Evolutionary conservation across 92 coral and sea anemone genomes (phyloP), one percentile per base, ranked within the genome.

Genomic region (Ricordea florida): DNA sequence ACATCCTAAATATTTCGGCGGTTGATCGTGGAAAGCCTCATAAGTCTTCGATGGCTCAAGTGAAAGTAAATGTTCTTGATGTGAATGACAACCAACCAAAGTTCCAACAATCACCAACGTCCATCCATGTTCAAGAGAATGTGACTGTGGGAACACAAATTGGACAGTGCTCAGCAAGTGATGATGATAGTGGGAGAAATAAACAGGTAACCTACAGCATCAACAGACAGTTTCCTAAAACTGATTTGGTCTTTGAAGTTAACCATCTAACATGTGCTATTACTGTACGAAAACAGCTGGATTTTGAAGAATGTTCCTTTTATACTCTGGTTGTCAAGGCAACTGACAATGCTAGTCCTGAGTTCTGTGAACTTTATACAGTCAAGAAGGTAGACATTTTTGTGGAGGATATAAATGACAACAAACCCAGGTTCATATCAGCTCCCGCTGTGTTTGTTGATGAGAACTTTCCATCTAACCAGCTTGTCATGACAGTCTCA

Each of bases 361-460:
- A 22, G 24, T 69, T 90, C 36, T 47, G 33, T 15, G 84, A 83
- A 40, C 90, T 80, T 20, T 79, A 88, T 47, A 21, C 94, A 2
- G 89, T 60, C 47, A 92, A 89, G 58, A 64, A 66, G 35, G 69
- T 96, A 44, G 80, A 62, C 1, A 73, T 96, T 37, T 42, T 50
- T 16, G 38, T 96, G 24, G 28, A 63, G 20, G 99, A 96, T 78
- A 78, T 85, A 37, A 96, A 96, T 74, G 99, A 96, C 48, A 96
- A 96, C 71, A 58, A 35, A 27, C 97, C 99, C 20, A 65, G 87
- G 37, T 96, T 96, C 81, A 69, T 76, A 1, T 82, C 97, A 3
- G 85, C 97, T 17, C 94, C 96, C 2, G 93, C 99, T 14, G 85
- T 88, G 18, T 66, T 55, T 10, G 77, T 87, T 45, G 1, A 8